Conservation (phyloP, 2,113 vertebrate genomes). For the Campylomormyrus tamandua region DNA sequence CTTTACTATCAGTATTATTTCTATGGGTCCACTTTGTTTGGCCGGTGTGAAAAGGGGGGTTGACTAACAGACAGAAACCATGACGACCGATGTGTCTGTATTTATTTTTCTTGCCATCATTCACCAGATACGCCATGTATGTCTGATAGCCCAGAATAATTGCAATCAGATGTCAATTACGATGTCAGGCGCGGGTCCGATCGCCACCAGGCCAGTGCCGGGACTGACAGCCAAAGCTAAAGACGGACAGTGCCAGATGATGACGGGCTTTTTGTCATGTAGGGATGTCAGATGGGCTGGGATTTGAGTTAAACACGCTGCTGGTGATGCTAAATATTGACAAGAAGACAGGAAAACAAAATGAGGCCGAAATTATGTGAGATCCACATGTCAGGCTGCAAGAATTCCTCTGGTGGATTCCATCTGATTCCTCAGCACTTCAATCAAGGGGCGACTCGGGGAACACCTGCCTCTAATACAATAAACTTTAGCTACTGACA, state of each 20-base stretch:
- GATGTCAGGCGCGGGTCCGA: not conserved
- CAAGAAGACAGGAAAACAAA: not conserved
- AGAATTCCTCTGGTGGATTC: not conserved
- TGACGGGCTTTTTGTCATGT: not conserved
- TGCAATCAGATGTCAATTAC: slow-evolving; percentile 8
- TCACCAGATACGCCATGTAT: not conserved
- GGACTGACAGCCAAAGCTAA: not conserved
- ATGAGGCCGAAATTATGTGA: not conserved
- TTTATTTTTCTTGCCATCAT: not conserved
- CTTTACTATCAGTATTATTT: not conserved
- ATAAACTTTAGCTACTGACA: not conserved
- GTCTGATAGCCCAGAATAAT: not conserved
- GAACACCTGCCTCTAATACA: not conserved
- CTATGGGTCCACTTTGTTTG: not conserved
- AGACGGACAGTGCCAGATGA: not conserved
- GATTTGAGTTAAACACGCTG: not conserved
- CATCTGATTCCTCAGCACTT: not conserved
- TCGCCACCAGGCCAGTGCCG: not conserved
- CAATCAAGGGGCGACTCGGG: not conserved
- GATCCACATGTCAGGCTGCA: not conserved
- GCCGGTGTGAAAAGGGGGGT: too few relatives aligned
- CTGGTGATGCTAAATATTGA: not conserved
- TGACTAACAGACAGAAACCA: not conserved
- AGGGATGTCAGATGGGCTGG: not conserved
- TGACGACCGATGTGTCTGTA: not conserved